phyloP scores from a whole-genome alignment of 2,113 vertebrate species.

The Dromaius novaehollandiae region DNA sequence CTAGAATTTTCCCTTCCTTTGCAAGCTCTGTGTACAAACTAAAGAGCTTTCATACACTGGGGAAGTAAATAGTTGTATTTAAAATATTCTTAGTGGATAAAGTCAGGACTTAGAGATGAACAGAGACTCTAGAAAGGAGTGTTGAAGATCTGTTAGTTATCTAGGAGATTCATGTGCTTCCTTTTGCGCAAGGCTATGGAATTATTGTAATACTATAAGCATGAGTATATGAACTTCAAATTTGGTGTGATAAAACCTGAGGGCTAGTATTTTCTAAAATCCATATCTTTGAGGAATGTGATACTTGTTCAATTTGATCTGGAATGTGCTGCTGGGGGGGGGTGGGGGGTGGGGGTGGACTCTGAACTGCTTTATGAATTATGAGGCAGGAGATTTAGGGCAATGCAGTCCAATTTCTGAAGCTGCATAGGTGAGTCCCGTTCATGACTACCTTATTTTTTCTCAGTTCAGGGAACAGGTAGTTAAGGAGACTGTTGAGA shows the following conservation, averaged over 20 bases:
- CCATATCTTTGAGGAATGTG: not conserved
- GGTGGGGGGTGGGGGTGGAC: not conserved
- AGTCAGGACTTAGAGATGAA: not conserved
- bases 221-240: not conserved
- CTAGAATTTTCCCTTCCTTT: not conserved
- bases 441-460: not conserved
- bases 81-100: not conserved
- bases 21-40: not conserved
- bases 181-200: not conserved
- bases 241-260: not conserved
- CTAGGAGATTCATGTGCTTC: not conserved
- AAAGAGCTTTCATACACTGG: not conserved
- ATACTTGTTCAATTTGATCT: not conserved
- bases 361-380: not conserved
- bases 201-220: not conserved
- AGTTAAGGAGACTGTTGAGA: conserved; percentile 93
- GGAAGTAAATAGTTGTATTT: not conserved
- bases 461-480: conserved; percentile 94
- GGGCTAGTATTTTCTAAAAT: not conserved
- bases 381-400: not conserved
- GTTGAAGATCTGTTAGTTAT: not conserved
- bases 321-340: not conserved
- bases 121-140: not conserved
- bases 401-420: fast-evolving
- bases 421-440: fast-evolving